Evolutionary conservation across 2,113 vertebrate genomes (phyloP), one percentile per base, ranked within the genome.

Genomic region (Toxostoma redivivum): DNA sequence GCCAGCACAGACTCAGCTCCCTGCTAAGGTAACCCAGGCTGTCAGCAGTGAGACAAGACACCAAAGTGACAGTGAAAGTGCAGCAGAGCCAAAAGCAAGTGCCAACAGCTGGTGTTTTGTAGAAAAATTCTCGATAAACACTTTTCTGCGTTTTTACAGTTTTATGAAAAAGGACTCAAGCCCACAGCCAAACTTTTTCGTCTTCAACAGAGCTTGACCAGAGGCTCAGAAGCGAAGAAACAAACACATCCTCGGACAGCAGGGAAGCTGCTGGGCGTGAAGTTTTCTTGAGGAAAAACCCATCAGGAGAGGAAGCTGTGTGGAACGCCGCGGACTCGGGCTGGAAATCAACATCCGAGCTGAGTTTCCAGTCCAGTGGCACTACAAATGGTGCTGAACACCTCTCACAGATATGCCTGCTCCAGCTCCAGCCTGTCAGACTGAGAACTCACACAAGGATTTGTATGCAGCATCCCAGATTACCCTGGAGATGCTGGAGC

Each of bases 361-460:
- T 1, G 31, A 80, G 65, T 91, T 96, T 77, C 91, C 95, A 95
- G 94, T 79, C 92, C 92, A 91, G 35, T 37, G 22, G 81, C 65
- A 44, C 37, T 33, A 74, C 69, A 94, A 96, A 94, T 57, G 86
- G 92, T 80, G 95, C 95, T 74, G 90, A 97, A 95, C 93, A 79
- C 37, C 80, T 31, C 91, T 62, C 85, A 21, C 71, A 85, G 72
- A 90, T 6, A n/a, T 3, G 48, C 37, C 76, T 25, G 76, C 35
- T 22, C 83, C 35, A 37, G 78, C 72, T 71, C 53, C 30, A 78
- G 78, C 94, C 87, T 35, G 23, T 66, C 93, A 90, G 70, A 27
- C 27, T 72, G 74, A 51, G 81, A 88, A 33, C 88, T 54, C 69
- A 33, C 72, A 8, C 65, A 30, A 86, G 62, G 48, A 56, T 91